Base-by-base conservation (phyloP, 2,797 vertebrate species). In the Luscinia megarhynchos region DNA sequence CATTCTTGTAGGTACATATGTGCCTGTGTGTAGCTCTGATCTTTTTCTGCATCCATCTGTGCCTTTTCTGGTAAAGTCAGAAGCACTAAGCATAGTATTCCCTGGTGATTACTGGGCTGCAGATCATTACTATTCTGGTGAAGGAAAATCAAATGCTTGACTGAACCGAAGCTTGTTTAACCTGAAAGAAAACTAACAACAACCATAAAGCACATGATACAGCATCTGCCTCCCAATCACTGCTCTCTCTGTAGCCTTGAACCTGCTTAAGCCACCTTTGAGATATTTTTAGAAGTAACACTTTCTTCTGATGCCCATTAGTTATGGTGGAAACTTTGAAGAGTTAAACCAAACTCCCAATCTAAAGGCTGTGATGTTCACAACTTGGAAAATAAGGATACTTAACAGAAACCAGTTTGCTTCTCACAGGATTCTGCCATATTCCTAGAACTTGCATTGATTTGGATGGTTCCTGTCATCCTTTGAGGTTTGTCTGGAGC, bases 71-170 rank as follows among this genome's bases (percentile, higher is more conserved):
- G 57, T 89, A n/a, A 79, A 94, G 68, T 90, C 57, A 70, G 85
- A 84, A 87, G 67, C 77, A 30, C 40, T 82, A 51, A 70, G 53
- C 41, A 2, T 89, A 90, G 68, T 82, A 70, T 64, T 91, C 59
- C 41, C 58, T 51, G 40, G 68, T 89, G 78, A 72, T 94, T 95
- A 83, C 67, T 91, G 61, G 67, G 64, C 83, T 91, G 85, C 63
- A 86, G 69, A 17, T 93, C 40, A 41, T 88, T 96, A 78, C 88
- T 89, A 84, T 91, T 94, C 80, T 79, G 67, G 63, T 91, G 84
- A 91, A 91, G 63, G 77, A 80, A 91, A 93, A 96, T 95, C 68
- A 90, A 80, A 94, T 86, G 93, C 91, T 93, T 96, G 93, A 93
- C 93, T 94, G 94, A 95, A 87, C 57, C 0, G 0, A 85, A 93